Conservation (phyloP, 2,797 vertebrate species). For the Paguma larvata region DNA sequence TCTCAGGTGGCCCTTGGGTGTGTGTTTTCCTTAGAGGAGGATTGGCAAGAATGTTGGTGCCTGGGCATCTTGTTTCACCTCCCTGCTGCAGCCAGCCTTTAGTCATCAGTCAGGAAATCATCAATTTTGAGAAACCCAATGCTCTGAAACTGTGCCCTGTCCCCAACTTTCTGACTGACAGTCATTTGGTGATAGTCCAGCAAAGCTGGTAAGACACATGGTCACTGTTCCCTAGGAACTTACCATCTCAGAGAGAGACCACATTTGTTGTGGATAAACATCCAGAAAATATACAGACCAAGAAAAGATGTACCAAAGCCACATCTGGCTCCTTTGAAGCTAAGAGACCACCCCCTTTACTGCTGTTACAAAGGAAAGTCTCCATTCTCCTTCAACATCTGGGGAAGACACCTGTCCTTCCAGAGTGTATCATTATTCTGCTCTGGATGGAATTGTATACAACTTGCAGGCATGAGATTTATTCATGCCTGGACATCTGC, state of each 20-base stretch:
- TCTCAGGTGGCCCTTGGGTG: neutral
- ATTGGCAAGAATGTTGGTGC: neutral
- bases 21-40: neutral
- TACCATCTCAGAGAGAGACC: conserved; percentile 10
- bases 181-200: neutral
- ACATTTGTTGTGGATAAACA: neutral
- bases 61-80: neutral
- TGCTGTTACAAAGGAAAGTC: neutral
- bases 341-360: neutral
- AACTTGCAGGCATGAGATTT: conserved; percentile 9
- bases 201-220: conserved; percentile 29
- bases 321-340: conserved; percentile 68
- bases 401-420: conserved; percentile 59
- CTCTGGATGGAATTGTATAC: neutral
- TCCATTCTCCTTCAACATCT: conserved; percentile 11
- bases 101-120: neutral
- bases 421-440: neutral
- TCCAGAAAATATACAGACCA: conserved; percentile 25
- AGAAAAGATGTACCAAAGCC: neutral
- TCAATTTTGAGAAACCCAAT: neutral
- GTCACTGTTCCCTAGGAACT: conserved; percentile 8
- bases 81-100: neutral
- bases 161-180: neutral
- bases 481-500: conserved; percentile 39
- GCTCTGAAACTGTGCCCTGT: neutral